A percentile compares a stretch with the other conserved stretches of the same genome.
phyloP scores from a whole-genome alignment of 2,797 vertebrate genomes.

The Hyperoplus immaculatus region DNA sequence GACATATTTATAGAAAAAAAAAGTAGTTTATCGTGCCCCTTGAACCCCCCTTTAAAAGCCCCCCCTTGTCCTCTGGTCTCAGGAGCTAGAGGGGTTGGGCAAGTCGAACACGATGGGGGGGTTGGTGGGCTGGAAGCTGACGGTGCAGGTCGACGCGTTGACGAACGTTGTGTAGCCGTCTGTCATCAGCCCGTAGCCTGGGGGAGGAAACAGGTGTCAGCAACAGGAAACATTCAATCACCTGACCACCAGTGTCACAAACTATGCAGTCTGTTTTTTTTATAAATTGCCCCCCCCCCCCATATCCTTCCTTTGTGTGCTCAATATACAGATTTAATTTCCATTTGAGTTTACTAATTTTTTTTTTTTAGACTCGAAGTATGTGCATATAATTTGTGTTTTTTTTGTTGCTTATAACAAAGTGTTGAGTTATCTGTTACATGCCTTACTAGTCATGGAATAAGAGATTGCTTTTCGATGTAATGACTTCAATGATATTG shows the following conservation, averaged over 20 bases:
- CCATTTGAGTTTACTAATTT: background rate
- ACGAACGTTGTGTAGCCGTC: slow-evolving; percentile 97
- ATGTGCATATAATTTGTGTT: background rate
- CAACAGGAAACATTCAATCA: background rate
- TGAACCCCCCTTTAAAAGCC: slow-evolving; percentile 48
- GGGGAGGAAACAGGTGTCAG: slow-evolving; percentile 41
- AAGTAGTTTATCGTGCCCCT: slow-evolving; percentile 66
- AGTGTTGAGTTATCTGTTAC: background rate
- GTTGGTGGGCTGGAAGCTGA: slow-evolving; percentile 99
- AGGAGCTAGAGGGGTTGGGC: slow-evolving; percentile 95
- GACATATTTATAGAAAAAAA: slow-evolving; percentile 85
- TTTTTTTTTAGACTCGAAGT: background rate
- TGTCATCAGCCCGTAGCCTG: slow-evolving; percentile 98
- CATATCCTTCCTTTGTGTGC: background rate
- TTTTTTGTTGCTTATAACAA: background rate
- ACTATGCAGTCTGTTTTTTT: no score
- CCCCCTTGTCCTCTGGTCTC: slow-evolving; percentile 81
- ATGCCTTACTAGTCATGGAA: background rate
- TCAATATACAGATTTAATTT: background rate
- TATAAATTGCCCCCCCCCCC: background rate
- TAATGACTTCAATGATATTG: background rate
- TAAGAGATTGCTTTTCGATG: background rate
- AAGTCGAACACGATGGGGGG: slow-evolving; percentile 98
- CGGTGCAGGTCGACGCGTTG: slow-evolving; percentile 96
- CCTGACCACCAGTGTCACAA: background rate